Evolutionary conservation across 2,797 vertebrate genomes (phyloP).

Genomic region (Neosalanx taihuensis): DNA sequence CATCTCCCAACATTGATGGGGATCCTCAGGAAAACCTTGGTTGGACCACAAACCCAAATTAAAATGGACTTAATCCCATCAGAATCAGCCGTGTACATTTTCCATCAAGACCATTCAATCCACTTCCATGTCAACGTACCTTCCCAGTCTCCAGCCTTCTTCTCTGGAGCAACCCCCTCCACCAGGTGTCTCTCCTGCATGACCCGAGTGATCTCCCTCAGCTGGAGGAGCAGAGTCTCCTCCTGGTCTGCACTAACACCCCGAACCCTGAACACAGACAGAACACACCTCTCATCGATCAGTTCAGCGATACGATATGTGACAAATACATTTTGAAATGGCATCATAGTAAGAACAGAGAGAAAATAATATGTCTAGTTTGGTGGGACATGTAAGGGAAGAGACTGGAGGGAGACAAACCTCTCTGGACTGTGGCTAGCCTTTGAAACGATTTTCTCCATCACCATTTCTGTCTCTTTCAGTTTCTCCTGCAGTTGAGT

Average conservation of each 20-base stretch:
- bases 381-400: neutral
- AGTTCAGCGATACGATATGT: neutral
- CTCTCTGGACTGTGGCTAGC: constrained; percentile 80
- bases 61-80: neutral
- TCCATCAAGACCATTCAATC: neutral
- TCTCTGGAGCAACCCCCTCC: constrained; percentile 77
- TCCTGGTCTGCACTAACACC: constrained; percentile 85
- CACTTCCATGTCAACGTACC: constrained; percentile 67
- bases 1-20: constrained; percentile 73
- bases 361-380: neutral
- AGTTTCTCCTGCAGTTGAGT: constrained; percentile 92
- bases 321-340: neutral
- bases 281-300: neutral
- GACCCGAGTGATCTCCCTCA: constrained; percentile 87
- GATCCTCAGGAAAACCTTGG: constrained; percentile 83
- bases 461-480: constrained; percentile 89
- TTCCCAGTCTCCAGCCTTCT: constrained; percentile 82
- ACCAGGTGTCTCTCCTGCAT: constrained; percentile 90
- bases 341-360: neutral
- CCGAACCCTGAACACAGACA: constrained; percentile 58
- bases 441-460: constrained; percentile 89
- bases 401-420: constrained; percentile 56
- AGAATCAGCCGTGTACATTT: neutral
- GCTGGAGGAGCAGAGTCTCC: constrained; percentile 85
- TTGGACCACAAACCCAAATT: neutral